phyloP scores from a whole-genome alignment of 2,888 invertebrate species.

The Mystacides longicornis region DNA sequence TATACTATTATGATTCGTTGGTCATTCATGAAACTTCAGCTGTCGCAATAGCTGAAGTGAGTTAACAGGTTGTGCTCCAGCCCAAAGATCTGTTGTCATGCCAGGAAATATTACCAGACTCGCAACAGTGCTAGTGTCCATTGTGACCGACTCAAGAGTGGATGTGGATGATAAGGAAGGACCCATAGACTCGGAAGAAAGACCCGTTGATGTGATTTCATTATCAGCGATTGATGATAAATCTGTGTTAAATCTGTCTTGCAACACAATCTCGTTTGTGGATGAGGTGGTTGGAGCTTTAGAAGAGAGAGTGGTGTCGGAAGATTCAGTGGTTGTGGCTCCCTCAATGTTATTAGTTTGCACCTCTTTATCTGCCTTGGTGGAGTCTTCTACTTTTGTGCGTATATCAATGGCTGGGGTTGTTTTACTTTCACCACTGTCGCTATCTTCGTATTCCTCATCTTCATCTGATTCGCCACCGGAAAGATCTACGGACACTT shows the following conservation, averaged over 20 bases:
- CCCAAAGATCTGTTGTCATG: background rate
- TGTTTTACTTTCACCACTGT: conserved; percentile 39
- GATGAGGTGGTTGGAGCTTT: background rate
- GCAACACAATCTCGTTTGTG: background rate
- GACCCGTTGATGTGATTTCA: conserved; percentile 10
- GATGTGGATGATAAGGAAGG: conserved; percentile 9
- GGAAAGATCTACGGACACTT: conserved; percentile 57
- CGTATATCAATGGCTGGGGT: conserved; percentile 29
- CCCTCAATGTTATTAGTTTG: conserved; percentile 21
- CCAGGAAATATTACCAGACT: background rate
- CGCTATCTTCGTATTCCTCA: conserved; percentile 31
- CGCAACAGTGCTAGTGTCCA: conserved; percentile 7
- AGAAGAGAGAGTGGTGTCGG: conserved; percentile 4
- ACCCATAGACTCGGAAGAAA: conserved; percentile 1
- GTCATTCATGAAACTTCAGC: conserved; percentile 11
- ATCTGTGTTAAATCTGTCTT: background rate
- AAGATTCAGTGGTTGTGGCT: conserved; percentile 7
- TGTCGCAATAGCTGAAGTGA: conserved; percentile 17
- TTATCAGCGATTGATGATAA: conserved; percentile 8
- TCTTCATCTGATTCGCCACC: conserved; percentile 53
- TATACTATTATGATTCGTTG: background rate
- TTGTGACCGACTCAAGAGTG: conserved; percentile 6
- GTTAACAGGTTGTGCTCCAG: background rate
- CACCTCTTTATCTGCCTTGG: conserved; percentile 22
- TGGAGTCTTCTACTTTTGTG: conserved; percentile 21